These are phyloP conservation scores for Pollachius pollachius DNA, from an alignment of 2,113 vertebrate genomes.

Conservation along the genomic window DNA sequence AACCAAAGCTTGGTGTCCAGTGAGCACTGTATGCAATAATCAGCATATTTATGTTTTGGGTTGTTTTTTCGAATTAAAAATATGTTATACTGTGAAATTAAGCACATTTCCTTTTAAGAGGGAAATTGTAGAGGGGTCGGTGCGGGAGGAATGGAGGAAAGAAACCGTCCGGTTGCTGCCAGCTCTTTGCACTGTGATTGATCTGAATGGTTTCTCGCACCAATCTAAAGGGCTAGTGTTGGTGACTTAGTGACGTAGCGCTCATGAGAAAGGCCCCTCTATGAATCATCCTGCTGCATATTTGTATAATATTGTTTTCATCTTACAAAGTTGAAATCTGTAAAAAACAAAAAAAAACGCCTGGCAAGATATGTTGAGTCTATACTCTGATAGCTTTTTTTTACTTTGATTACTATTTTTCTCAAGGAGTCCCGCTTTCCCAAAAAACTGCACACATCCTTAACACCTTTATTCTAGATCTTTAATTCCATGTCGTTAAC, in stretches of 20 bases:
- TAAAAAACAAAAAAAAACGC: slow-evolving; percentile 50
- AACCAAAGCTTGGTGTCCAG: slow-evolving; percentile 56
- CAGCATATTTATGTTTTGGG: slow-evolving; percentile 49
- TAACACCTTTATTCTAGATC: slow-evolving; percentile 33
- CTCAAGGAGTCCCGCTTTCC: slow-evolving; percentile 1
- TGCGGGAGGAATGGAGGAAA: no score
- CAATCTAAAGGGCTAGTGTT: slow-evolving; percentile 67
- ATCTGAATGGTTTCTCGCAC: slow-evolving; percentile 62
- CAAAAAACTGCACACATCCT: slow-evolving; percentile 11
- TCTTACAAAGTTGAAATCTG: slow-evolving; percentile 48
- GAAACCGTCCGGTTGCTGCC: no score
- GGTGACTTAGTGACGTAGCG: slow-evolving; percentile 47
- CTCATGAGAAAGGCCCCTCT: slow-evolving; percentile 32
- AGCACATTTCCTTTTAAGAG: slow-evolving; percentile 40
- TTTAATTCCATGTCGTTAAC: slow-evolving; percentile 39
- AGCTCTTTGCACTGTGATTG: slow-evolving; percentile 47
- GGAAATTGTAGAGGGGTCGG: slow-evolving; percentile 7
- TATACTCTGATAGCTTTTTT: slow-evolving; percentile 43
- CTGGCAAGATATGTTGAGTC: slow-evolving; percentile 56
- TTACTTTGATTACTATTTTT: not conserved
- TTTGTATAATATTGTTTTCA: slow-evolving; percentile 54
- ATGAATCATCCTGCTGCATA: slow-evolving; percentile 59
- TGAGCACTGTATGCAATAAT: slow-evolving; percentile 73
- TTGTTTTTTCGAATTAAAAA: slow-evolving; percentile 27
- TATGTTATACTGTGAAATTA: slow-evolving; percentile 54